These are phyloP conservation scores for Ophiothrix spiculata DNA, from an alignment of 35 echinoderm and acorn worm genomes.

Conservation along the genomic window DNA sequence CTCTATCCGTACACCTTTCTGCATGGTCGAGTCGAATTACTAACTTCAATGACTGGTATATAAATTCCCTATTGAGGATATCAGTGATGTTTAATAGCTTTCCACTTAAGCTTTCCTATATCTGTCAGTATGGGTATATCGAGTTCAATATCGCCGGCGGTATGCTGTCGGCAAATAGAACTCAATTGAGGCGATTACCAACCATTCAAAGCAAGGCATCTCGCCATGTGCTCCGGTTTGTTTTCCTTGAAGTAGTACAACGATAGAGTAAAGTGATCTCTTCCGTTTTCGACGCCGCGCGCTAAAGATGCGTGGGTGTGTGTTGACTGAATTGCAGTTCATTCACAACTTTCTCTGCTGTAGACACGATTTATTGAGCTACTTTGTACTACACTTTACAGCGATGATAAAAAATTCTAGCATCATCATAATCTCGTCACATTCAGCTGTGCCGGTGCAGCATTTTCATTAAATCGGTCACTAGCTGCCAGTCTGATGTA, in stretches of 20 bases:
- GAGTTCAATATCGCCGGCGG: background rate
- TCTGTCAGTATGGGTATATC: background rate
- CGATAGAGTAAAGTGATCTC: background rate
- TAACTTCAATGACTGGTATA: background rate
- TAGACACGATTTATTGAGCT: no score
- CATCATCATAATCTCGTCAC: no score
- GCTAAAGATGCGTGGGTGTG: background rate
- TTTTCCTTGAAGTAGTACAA: background rate
- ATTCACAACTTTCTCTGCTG: no score
- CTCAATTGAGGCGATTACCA: background rate
- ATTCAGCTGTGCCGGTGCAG: no score
- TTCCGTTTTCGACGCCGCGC: background rate
- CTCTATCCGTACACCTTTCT: conserved; percentile 88
- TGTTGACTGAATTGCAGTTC: no score
- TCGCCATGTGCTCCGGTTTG: background rate
- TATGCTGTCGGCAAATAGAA: background rate
- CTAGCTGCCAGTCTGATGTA: no score
- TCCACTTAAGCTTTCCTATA: background rate
- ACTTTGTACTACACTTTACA: no score
- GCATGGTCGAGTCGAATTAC: conserved; percentile 45
- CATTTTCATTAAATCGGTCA: no score
- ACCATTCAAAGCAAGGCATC: no score
- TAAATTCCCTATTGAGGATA: background rate
- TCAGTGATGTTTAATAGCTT: background rate
- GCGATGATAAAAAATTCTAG: no score